phyloP scores from a whole-genome alignment of 2,888 invertebrate species.

The Apodemia zela region DNA sequence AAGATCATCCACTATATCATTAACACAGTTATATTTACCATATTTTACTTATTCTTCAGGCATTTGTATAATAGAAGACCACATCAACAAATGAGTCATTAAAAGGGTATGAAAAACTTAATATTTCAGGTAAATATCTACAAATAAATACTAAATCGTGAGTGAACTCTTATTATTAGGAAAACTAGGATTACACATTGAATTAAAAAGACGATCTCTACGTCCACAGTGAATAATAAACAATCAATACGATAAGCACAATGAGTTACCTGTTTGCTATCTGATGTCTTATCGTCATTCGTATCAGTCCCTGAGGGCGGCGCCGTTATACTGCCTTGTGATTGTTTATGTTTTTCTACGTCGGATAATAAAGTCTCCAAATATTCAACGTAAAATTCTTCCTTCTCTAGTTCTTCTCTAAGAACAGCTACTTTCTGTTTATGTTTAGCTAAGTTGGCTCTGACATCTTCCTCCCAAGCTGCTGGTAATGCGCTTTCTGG shows the following conservation, averaged over 20 bases:
- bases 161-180: background rate
- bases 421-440: slow-evolving; percentile 91
- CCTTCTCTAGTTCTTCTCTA: slow-evolving; percentile 92
- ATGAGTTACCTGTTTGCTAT: slow-evolving; percentile 67
- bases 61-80: background rate
- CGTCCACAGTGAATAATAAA: slow-evolving; percentile 19
- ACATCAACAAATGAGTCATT: background rate
- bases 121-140: background rate
- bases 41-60: background rate
- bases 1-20: background rate
- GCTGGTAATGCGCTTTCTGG: slow-evolving; percentile 94
- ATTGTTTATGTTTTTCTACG: slow-evolving; percentile 88
- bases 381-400: slow-evolving; percentile 94
- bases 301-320: slow-evolving; percentile 72
- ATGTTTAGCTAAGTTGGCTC: slow-evolving; percentile 93
- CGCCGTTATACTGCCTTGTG: slow-evolving; percentile 69
- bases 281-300: slow-evolving; percentile 67
- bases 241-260: slow-evolving; percentile 30
- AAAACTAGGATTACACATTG: background rate
- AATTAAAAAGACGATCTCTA: background rate
- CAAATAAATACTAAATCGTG: background rate
- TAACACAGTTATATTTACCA: slow-evolving; percentile 6
- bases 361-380: slow-evolving; percentile 91
- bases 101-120: background rate
- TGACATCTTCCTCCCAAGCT: slow-evolving; percentile 96